These are phyloP conservation scores for Saccopteryx bilineata DNA, from an alignment of 2,113 vertebrate genomes.

Conservation along the genomic window DNA sequence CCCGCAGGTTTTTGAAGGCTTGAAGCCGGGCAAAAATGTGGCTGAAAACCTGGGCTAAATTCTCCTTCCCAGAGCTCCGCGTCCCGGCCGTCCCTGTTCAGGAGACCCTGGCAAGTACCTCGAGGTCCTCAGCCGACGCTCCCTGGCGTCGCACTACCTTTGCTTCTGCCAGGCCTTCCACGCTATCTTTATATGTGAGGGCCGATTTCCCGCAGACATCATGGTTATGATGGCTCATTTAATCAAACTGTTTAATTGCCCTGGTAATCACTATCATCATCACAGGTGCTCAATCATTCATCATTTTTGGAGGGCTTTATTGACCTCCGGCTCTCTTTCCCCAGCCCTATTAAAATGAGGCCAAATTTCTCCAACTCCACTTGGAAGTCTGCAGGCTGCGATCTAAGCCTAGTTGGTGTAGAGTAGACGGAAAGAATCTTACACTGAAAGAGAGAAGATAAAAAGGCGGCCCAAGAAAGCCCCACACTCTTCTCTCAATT, in stretches of 20 bases:
- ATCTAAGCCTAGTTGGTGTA: conserved; percentile 84
- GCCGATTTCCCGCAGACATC: conserved; percentile 96
- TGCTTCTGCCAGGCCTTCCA: conserved; percentile 89
- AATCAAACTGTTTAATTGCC: conserved; percentile 94
- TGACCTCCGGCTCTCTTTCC: conserved; percentile 93
- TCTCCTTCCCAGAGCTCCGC: conserved; percentile 82
- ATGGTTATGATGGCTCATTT: conserved; percentile 96
- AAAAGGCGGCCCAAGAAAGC: neutral
- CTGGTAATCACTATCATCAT: conserved; percentile 93
- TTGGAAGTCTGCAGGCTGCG: conserved; percentile 79
- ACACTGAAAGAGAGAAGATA: neutral
- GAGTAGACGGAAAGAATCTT: conserved; percentile 86
- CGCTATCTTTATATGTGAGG: conserved; percentile 90
- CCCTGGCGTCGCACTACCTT: conserved; percentile 87
- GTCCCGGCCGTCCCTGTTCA: neutral
- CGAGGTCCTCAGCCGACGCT: conserved; percentile 81
- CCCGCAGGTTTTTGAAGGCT: conserved; percentile 77
- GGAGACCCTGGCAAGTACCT: neutral
- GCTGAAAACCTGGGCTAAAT: conserved; percentile 85
- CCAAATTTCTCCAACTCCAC: conserved; percentile 85
- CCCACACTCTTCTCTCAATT: neutral
- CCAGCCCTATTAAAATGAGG: conserved; percentile 88
- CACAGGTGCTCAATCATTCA: conserved; percentile 92
- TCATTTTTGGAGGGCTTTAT: conserved; percentile 93
- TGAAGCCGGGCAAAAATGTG: conserved; percentile 83